Evolutionary conservation across 2,113 vertebrate genomes (phyloP).

Genomic region (Stigmatopora nigra): DNA sequence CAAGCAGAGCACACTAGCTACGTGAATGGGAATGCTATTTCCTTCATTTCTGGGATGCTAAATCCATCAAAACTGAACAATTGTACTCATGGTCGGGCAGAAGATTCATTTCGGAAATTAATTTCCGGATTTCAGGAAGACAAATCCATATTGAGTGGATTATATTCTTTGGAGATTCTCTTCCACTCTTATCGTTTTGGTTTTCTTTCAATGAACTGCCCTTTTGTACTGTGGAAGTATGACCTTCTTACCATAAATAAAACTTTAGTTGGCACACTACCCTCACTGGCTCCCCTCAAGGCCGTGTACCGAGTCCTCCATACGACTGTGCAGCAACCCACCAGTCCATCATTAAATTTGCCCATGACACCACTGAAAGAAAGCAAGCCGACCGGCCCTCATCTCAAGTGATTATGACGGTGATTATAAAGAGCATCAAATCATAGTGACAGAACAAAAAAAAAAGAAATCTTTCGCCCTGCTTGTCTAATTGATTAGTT

Average conservation of each 20-base stretch:
- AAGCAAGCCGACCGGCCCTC: too few species aligned
- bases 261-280: neutral
- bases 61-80: neutral
- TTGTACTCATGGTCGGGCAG: neutral
- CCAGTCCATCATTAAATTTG: too few species aligned
- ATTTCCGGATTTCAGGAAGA: neutral
- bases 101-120: neutral
- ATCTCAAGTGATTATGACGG: neutral
- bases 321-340: too few species aligned
- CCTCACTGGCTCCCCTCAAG: too few species aligned
- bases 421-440: neutral
- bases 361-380: too few species aligned
- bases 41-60: neutral
- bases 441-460: slow-evolving; percentile 1
- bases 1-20: slow-evolving; percentile 64
- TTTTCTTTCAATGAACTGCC: neutral
- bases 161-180: slow-evolving; percentile 1
- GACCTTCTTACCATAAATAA: slow-evolving; percentile 34
- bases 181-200: neutral
- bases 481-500: slow-evolving; percentile 5
- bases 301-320: too few species aligned
- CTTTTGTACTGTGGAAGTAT: slow-evolving; percentile 12
- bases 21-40: slow-evolving; percentile 30
- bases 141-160: slow-evolving; percentile 4
- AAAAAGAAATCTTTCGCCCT: neutral